Base-by-base conservation (phyloP, 1,140 invertebrate genomes). In the Drosophila triauraria region DNA sequence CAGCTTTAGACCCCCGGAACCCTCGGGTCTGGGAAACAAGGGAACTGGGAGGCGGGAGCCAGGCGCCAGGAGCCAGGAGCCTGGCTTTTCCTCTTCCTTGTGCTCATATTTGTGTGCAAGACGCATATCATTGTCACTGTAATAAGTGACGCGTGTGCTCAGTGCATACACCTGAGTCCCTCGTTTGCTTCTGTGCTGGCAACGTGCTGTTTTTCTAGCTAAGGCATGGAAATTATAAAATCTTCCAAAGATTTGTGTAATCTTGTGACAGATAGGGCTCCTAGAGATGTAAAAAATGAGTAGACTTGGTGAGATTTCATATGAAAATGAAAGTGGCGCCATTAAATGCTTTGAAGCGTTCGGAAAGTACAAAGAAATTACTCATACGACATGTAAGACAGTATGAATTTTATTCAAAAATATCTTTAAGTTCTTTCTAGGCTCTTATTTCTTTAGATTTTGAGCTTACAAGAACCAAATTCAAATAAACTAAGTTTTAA, bases 111-210 rank as follows among this genome's bases (percentile, higher is more conserved):
- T 87, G 70, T 60, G 69, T 51, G 54, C 68, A 42, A 50, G 51
- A 53, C 51, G 54, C 84, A 90, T 84, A 88, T 90, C 85, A 90
- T 87, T 88, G 84, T 87, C 84, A 81, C 69, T 84, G 81, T 88
- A 88, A 90, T 90, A 88, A 88, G 84, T 88, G 85, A 88, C 80
- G 83, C 84, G 80, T 87, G 72, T 71, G 50, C 69, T 88, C 65
- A 81, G 86, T 74, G 57, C 69, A 81, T 59, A 63, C 81, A 80
- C 80, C 75, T 47, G 57, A 68, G 72, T 12, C 44, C 46, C 42
- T 15, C 17, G 48, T 35, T 27, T n/a, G 12, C n/a, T 3, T 23
- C 7, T 17, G 27, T 65, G 12, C 1, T 65, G 57, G 6, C 7
- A 25, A 25, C 3, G 2, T 17, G 6, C 12, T 3, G 10, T 0